These are phyloP conservation scores for Araneus ventricosus DNA, from an alignment of 1,140 invertebrate genomes.

Conservation along the genomic window DNA sequence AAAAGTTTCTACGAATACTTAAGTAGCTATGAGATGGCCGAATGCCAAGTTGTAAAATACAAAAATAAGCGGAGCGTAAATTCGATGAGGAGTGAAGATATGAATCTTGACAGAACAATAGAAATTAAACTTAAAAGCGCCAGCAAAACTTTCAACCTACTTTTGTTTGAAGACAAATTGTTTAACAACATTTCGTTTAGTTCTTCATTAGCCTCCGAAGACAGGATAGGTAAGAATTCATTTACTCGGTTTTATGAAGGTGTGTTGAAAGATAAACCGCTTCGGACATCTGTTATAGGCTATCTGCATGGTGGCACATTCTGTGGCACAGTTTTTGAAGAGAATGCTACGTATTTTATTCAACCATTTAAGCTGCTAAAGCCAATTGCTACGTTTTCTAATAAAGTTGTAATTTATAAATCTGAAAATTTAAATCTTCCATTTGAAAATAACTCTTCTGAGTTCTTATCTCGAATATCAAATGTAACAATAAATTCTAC, in stretches of 20 bases:
- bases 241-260: not conserved
- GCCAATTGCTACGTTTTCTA: not conserved
- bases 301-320: constrained; percentile 23
- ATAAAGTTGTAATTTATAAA: constrained; percentile 46
- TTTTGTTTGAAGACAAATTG: constrained; percentile 20
- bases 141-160: not conserved
- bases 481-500: not conserved
- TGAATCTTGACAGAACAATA: not conserved
- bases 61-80: not conserved
- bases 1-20: not conserved
- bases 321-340: not conserved
- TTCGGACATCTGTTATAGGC: constrained; percentile 9
- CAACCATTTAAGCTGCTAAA: not conserved
- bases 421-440: not conserved
- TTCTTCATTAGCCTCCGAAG: not conserved
- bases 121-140: not conserved
- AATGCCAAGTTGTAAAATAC: constrained; percentile 22
- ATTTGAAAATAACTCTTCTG: not conserved
- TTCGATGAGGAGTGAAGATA: not conserved
- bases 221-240: not conserved
- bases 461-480: not conserved
- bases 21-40: not conserved
- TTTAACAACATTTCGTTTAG: not conserved
- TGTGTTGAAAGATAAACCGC: not conserved
- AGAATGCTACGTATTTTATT: not conserved